phyloP scores from a whole-genome alignment of 1,140 invertebrate genomes.

The Anastrepha obliqua region DNA sequence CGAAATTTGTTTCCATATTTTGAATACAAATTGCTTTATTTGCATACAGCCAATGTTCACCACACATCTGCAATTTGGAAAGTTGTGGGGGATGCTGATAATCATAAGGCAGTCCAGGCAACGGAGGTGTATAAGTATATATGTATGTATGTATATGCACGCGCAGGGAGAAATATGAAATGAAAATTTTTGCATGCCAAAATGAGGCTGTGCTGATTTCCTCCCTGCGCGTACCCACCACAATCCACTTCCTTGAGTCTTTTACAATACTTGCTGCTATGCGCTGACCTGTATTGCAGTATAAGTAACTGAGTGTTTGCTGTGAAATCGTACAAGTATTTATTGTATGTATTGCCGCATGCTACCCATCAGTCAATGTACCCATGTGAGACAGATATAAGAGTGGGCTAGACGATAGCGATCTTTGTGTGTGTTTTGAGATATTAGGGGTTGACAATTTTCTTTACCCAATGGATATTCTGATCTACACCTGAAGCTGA shows the following conservation, averaged over 20 bases:
- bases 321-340: too few relatives aligned
- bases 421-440: too few relatives aligned
- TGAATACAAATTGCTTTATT: slow-evolving; percentile 74
- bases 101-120: not conserved
- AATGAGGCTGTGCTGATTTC: not conserved
- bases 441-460: too few relatives aligned
- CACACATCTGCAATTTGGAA: not conserved
- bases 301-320: not conserved
- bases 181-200: slow-evolving; percentile 57
- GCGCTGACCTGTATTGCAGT: not conserved
- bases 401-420: too few relatives aligned
- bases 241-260: not conserved
- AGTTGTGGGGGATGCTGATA: not conserved
- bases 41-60: slow-evolving; percentile 57
- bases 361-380: too few relatives aligned
- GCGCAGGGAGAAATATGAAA: slow-evolving; percentile 48
- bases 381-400: too few relatives aligned
- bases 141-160: not conserved
- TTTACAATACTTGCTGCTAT: not conserved
- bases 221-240: too few relatives aligned
- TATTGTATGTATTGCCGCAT: too few relatives aligned
- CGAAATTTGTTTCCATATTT: slow-evolving; percentile 69
- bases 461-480: too few relatives aligned
- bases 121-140: not conserved
- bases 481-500: too few relatives aligned